phyloP scores from a whole-genome alignment of 2,113 vertebrate genomes.

The Brienomyrus brachyistius region DNA sequence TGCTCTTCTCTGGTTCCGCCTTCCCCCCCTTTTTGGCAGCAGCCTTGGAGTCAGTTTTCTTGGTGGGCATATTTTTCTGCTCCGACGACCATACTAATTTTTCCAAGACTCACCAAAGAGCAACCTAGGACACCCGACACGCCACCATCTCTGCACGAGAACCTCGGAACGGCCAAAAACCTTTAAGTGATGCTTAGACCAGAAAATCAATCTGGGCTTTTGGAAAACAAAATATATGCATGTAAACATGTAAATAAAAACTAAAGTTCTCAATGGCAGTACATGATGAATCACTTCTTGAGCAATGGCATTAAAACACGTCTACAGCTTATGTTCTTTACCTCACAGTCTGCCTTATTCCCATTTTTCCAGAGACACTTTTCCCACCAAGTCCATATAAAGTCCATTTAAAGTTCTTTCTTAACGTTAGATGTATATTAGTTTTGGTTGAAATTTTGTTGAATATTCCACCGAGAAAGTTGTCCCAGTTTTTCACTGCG shows the following conservation, averaged over 20 bases:
- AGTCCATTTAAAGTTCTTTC: background rate
- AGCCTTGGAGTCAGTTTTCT: constrained; percentile 63
- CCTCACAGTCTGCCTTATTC: constrained; percentile 11
- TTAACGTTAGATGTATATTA: background rate
- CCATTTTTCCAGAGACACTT: constrained; percentile 11
- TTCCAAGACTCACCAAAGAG: constrained; percentile 9
- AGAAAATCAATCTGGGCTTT: background rate
- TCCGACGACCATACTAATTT: constrained; percentile 48
- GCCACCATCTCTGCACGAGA: background rate
- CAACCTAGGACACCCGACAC: background rate
- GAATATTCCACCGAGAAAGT: background rate
- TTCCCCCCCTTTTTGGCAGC: constrained; percentile 51
- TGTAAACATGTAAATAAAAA: background rate
- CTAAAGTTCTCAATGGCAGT: background rate
- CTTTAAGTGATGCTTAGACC: background rate
- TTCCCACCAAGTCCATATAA: background rate
- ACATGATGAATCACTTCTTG: background rate
- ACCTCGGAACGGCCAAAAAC: background rate
- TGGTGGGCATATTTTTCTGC: constrained; percentile 61
- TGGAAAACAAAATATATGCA: constrained; percentile 1
- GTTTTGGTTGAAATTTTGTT: constrained; percentile 3
- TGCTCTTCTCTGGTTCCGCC: constrained; percentile 40
- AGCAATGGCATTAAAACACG: background rate
- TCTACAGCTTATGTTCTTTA: constrained; percentile 12
- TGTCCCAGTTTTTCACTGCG: background rate